phyloP scores from a whole-genome alignment of 2,113 vertebrate genomes.

The Willisornis vidua region DNA sequence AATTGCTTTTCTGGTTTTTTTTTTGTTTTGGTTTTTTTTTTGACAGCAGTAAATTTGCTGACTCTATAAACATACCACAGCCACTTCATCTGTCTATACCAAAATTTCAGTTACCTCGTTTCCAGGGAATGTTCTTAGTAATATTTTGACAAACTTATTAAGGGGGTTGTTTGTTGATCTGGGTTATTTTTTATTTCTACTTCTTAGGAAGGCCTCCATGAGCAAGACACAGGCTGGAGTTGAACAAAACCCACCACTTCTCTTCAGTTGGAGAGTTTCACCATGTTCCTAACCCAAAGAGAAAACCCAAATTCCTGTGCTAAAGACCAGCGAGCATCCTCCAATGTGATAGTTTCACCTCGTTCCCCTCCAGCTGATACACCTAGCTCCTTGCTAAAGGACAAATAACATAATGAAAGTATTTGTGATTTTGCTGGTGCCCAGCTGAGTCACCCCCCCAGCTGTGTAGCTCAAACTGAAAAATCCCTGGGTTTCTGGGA shows the following conservation, averaged over 20 bases:
- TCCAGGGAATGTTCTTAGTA: slow-evolving; percentile 29
- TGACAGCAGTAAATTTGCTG: slow-evolving; percentile 46
- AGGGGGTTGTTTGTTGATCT: background rate
- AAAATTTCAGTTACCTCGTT: slow-evolving; percentile 42
- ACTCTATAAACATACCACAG: slow-evolving; percentile 52
- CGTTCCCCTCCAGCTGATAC: background rate
- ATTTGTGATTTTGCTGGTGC: background rate
- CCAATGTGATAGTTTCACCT: background rate
- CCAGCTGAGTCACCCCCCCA: background rate
- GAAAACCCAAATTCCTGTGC: background rate
- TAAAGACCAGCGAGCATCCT: background rate
- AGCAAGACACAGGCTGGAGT: background rate
- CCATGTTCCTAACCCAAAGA: accelerated
- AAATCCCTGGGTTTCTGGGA: background rate
- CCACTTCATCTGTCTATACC: slow-evolving; percentile 23
- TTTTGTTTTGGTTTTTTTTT: background rate
- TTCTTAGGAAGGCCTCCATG: background rate
- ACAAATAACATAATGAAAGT: background rate
- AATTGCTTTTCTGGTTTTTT: background rate
- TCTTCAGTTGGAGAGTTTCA: background rate
- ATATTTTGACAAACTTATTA: background rate
- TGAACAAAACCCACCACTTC: background rate
- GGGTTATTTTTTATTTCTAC: background rate
- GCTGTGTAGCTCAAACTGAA: background rate
- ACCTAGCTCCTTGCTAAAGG: background rate